These are phyloP conservation scores for Zaprionus vittiger DNA, from an alignment of 1,140 invertebrate genomes.

Conservation along the genomic window DNA sequence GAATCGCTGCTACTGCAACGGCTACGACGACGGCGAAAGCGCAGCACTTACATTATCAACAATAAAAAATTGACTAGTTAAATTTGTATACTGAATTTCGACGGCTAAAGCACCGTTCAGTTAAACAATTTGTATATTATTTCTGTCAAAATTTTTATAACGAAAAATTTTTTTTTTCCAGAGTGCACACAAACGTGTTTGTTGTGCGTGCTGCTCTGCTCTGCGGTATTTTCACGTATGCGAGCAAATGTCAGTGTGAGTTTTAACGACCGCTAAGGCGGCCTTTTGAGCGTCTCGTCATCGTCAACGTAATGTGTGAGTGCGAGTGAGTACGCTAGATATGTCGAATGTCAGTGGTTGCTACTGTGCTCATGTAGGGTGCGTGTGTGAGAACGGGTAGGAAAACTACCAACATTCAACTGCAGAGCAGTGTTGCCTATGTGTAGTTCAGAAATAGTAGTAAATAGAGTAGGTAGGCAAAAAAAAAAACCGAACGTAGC, in stretches of 20 bases:
- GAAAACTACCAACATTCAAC: conserved; percentile 46
- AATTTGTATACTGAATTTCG: conserved; percentile 80
- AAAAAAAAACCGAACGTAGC: conserved; percentile 21
- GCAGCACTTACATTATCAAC: conserved; percentile 78
- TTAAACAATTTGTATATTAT: conserved; percentile 65
- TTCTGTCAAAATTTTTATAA: conserved; percentile 51
- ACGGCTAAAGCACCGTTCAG: conserved; percentile 70
- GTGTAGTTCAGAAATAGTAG: conserved; percentile 51
- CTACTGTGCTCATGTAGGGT: conserved; percentile 18
- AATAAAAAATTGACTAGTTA: conserved; percentile 81
- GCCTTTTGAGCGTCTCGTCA: conserved; percentile 60
- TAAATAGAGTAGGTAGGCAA: conserved; percentile 35
- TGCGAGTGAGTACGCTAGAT: conserved; percentile 60
- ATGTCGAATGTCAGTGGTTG: conserved; percentile 74
- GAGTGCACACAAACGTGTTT: conserved; percentile 60
- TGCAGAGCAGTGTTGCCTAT: conserved; percentile 70
- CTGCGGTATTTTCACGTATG: conserved; percentile 65
- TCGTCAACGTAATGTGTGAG: conserved; percentile 37
- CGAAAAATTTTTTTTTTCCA: conserved; percentile 57
- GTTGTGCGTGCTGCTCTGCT: conserved; percentile 57
- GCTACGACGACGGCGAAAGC: not conserved
- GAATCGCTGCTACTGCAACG: conserved; percentile 8
- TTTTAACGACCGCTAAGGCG: conserved; percentile 62
- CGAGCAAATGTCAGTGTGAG: conserved; percentile 50
- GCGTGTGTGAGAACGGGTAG: conserved; percentile 51